Evolutionary conservation across 2,888 invertebrate species (phyloP), one percentile per base, ranked within the genome.

Genomic region (Noctua janthe): DNA sequence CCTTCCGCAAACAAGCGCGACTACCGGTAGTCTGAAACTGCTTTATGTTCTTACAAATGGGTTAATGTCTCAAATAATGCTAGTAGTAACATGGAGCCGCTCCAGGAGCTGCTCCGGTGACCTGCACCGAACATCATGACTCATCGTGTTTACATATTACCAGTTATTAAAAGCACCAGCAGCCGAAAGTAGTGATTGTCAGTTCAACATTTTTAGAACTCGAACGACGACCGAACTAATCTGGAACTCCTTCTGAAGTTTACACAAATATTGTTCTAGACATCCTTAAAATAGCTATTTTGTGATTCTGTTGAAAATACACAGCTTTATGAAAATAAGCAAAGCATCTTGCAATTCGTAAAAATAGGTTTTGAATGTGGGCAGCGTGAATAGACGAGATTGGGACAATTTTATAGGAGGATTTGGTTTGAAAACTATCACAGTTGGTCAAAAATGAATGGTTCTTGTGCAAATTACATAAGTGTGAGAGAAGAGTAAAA

Each of bases 51-150:
- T 64, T 78, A 86, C 92, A 96, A 93, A 89, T 95, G 88, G 96
- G 96, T 96, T 95, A 96, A 96, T 95, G 92, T 88, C 89, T 88
- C 90, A 89, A 94, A 94, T 94, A 94, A 86, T 94, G 91, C 93
- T 93, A 92, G 90, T 89, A 90, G 91, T 91, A 88, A 91, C 90
- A 91, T 90, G 92, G 91, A 91, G 92, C 92, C 88, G 88, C 88
- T 89, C 86, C 88, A 91, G 88, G 87, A 90, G 81, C 84, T 90
- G 94, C 87, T 93, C 95, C 89, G 92, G 94, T 94, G 93, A 95
- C 95, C 95, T 88, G 92, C 84, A 88, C 82, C 87, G 81, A 86
- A 87, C 71, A 82, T 85, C 81, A 84, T 94, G 95, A 95, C 89
- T 95, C 95, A 94, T 82, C 78, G 43, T 93, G 92, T 94, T 94